Percentiles rank a stretch among this genome's conserved stretches.
Evolutionary conservation across 2,888 invertebrate species (phyloP).

Genomic region (Lycocerus yunnanus): DNA sequence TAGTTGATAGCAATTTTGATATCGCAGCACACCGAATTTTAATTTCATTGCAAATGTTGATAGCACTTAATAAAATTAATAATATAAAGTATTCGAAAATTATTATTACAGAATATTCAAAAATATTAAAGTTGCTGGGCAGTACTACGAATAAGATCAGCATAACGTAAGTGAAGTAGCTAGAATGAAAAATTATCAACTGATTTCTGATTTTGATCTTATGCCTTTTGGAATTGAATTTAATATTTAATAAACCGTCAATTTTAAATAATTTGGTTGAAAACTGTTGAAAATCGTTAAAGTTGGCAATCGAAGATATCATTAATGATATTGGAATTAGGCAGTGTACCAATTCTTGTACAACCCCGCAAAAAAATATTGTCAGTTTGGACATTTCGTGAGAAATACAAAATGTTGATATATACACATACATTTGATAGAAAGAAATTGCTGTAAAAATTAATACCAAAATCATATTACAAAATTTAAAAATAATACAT

Average conservation of each 20-base stretch:
- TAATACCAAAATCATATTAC: too few species aligned
- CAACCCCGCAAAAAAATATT: too few species aligned
- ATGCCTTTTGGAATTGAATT: neutral
- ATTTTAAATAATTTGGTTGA: neutral
- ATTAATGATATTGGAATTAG: too few species aligned
- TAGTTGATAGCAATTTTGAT: too few species aligned
- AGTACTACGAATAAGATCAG: too few species aligned
- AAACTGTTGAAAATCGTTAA: neutral
- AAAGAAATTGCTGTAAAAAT: too few species aligned
- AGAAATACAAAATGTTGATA: too few species aligned
- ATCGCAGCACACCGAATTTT: neutral
- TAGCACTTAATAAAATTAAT: neutral
- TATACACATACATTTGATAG: too few species aligned
- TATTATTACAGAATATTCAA: neutral
- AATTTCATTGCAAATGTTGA: neutral
- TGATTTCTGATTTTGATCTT: neutral
- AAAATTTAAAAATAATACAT: neutral
- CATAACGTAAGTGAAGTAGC: neutral
- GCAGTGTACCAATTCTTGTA: too few species aligned
- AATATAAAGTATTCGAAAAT: neutral
- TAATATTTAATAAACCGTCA: neutral
- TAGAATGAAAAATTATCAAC: neutral
- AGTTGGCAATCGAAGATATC: too few species aligned
- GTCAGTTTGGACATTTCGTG: too few species aligned
- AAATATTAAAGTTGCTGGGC: too few species aligned